A percentile compares a stretch with the other conserved stretches of the same genome.
phyloP scores from a whole-genome alignment of 2,113 vertebrate genomes.

The Pelusios castaneus region DNA sequence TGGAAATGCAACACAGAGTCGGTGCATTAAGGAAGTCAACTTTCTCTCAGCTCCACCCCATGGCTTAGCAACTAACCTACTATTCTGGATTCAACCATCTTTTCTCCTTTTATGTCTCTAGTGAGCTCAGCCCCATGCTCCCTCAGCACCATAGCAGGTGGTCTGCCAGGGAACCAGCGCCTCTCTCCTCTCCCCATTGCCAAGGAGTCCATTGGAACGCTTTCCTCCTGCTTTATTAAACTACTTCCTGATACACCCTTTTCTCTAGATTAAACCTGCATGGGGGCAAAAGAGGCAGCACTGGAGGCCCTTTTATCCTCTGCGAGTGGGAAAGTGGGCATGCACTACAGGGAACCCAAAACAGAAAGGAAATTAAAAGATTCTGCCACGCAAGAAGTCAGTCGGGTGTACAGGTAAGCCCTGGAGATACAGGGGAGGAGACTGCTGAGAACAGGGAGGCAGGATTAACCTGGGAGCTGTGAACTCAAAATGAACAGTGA shows the following conservation, averaged over 20 bases:
- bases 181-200: neutral
- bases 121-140: neutral
- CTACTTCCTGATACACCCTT: neutral
- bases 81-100: neutral
- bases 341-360: neutral
- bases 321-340: neutral
- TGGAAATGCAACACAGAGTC: neutral
- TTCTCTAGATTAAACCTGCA: neutral
- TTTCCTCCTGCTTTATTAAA: neutral
- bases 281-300: neutral
- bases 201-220: neutral
- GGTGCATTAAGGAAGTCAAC: neutral
- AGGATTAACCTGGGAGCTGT: neutral
- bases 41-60: neutral
- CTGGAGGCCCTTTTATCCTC: neutral
- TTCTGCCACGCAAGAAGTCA: neutral
- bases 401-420: neutral
- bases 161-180: neutral
- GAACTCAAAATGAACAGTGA: neutral
- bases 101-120: neutral
- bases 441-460: conserved; percentile 13
- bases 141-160: neutral
- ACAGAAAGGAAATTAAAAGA: neutral
- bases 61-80: neutral
- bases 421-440: neutral